Evolutionary conservation across 2,113 vertebrate species (phyloP).

Genomic region (Mionectes macconnelli): DNA sequence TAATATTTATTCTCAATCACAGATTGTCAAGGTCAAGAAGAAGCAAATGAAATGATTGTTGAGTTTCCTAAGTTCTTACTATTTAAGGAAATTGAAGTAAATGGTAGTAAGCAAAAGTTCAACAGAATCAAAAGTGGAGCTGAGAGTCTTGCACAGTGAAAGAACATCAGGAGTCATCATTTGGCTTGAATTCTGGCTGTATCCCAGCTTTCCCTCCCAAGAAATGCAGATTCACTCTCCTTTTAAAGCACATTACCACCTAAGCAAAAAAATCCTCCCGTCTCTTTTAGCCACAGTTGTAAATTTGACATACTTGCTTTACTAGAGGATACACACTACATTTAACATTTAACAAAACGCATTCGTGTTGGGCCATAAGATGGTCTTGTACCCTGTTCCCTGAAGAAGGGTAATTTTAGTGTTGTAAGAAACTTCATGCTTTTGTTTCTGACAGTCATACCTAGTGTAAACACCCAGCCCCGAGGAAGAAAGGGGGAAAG

Average conservation of each 20-base stretch:
- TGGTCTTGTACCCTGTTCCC: background rate
- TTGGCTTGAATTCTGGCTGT: background rate
- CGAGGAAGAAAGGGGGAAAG: background rate
- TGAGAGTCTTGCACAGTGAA: background rate
- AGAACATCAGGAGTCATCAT: background rate
- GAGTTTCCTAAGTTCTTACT: background rate
- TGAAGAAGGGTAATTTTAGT: background rate
- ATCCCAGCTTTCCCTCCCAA: background rate
- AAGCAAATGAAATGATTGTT: background rate
- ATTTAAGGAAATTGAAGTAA: background rate
- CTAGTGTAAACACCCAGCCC: background rate
- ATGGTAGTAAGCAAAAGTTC: background rate
- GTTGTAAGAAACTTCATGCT: background rate
- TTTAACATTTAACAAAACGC: background rate
- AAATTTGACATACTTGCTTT: background rate
- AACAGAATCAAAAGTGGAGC: background rate
- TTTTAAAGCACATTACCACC: constrained; percentile 3
- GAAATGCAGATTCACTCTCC: constrained; percentile 22
- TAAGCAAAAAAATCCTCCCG: background rate
- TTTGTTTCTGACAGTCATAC: background rate
- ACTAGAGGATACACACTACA: background rate
- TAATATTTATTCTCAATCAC: background rate
- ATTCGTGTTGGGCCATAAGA: background rate
- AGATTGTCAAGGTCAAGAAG: background rate
- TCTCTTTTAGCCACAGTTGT: background rate